These are phyloP conservation scores for Kuschelorhynchus macadamiae DNA, from an alignment of 2,888 invertebrate genomes.

Conservation along the genomic window DNA sequence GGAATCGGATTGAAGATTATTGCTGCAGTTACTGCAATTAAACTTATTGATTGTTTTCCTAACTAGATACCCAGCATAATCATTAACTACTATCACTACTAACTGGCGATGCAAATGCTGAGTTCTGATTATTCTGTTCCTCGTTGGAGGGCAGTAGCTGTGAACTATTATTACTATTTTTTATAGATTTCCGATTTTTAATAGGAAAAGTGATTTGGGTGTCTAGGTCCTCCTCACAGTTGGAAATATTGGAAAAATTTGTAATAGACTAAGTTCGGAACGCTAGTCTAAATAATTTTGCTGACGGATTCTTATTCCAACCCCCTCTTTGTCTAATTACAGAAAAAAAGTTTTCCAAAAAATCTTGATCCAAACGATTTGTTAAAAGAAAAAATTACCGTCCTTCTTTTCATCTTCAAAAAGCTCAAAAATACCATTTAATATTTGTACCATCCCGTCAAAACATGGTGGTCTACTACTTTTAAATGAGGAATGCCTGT, in stretches of 20 bases:
- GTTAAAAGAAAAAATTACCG: background rate
- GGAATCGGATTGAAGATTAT: too few species aligned
- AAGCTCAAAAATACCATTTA: background rate
- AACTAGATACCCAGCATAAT: too few species aligned
- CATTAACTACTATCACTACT: too few species aligned
- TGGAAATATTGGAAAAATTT: background rate
- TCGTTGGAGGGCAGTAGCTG: too few species aligned
- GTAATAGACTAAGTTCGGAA: background rate
- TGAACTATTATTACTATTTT: too few species aligned
- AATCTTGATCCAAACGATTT: constrained; percentile 1
- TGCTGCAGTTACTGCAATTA: too few species aligned
- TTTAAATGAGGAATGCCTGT: background rate
- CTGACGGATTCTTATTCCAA: background rate
- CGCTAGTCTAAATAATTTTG: background rate
- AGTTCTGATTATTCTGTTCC: too few species aligned
- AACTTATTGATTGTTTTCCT: too few species aligned
- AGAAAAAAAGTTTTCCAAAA: background rate
- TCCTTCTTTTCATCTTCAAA: constrained; percentile 3
- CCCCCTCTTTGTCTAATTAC: background rate
- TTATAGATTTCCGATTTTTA: too few species aligned
- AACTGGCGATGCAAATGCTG: too few species aligned
- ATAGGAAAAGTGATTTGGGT: too few species aligned
- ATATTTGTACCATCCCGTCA: background rate
- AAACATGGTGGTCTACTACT: constrained; percentile 12
- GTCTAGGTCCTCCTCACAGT: background rate